A percentile compares a stretch with the other conserved stretches of the same genome.
These are phyloP conservation scores for Calameuta idolon DNA, from an alignment of 2,888 invertebrate genomes.

Conservation along the genomic window DNA sequence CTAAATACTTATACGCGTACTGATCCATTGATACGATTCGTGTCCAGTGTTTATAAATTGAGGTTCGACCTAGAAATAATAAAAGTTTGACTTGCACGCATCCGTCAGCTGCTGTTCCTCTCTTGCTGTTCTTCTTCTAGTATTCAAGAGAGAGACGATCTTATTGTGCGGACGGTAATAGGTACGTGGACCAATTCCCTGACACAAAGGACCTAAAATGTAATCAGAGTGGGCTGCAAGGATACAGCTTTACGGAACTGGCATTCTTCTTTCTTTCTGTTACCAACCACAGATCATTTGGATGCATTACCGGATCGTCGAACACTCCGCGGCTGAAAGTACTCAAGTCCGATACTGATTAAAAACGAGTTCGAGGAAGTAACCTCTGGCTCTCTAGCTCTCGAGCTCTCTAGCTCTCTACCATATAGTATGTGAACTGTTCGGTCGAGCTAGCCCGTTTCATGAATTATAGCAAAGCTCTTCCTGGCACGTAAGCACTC, in stretches of 20 bases:
- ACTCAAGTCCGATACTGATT: background rate
- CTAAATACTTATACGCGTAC: background rate
- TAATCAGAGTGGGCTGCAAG: too few relatives aligned
- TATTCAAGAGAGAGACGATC: background rate
- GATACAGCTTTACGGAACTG: background rate
- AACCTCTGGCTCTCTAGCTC: background rate
- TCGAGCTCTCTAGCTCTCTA: background rate
- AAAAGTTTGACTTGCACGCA: too few relatives aligned
- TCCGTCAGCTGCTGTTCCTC: background rate
- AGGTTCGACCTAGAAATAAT: background rate
- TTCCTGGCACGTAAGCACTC: background rate
- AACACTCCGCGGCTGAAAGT: background rate
- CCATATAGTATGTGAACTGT: background rate
- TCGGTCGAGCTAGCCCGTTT: background rate
- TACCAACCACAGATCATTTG: background rate
- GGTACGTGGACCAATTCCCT: background rate
- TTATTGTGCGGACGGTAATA: background rate
- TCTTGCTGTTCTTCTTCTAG: background rate
- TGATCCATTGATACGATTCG: background rate
- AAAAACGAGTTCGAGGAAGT: conserved; percentile 1
- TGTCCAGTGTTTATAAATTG: background rate
- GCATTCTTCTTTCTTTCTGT: background rate
- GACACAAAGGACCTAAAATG: background rate
- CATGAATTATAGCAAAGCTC: background rate
- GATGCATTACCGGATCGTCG: background rate